Evolutionary conservation across 2,113 vertebrate genomes (phyloP), one percentile per base, ranked within the genome.

Genomic region (Cairina moschata): DNA sequence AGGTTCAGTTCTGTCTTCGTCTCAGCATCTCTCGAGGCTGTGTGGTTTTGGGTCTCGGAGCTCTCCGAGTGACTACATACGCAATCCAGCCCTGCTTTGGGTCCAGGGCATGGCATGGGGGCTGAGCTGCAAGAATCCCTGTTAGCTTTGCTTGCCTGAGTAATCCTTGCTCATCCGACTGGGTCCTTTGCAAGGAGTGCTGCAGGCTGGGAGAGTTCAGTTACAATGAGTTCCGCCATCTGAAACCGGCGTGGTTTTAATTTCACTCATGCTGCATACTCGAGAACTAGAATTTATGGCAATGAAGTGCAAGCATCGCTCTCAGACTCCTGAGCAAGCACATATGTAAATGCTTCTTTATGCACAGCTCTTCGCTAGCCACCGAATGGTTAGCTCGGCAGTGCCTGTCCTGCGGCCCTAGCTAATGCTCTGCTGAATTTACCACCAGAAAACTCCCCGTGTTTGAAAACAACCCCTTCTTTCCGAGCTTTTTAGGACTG

Each of bases 51-150:
- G 15, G 9, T 75, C 54, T 85, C 4, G 1, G 72, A 40, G 56
- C 21, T 36, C 1, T 2, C 58, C 4, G 15, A 20, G 34, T 1
- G 38, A 3, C 31, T 16, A 8, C 9, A 38, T 52, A 29, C 11
- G 46, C 69, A 36, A 8, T 2, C 46, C 73, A 29, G 71, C 32
- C 2, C 54, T 28, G 54, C 1, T 36, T 82, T 56, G 22, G 10
- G 29, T 36, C 54, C 50, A 1, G 3, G 1, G 2, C 26, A 8
- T 26, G 20, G 5, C 5, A 0, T 25, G 32, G 58, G 31, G 34
- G 13, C 18, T 0, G 14, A 63, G 36, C 58, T 25, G 11, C 8
- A 2, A 0, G 54, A 18, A 77, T 55, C 80, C 76, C 54, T 2
- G 3, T 16, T 12, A 21, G 54, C 69, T 68, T 22, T 36, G 44